Percentiles rank a stretch among this genome's conserved stretches.
These are phyloP conservation scores for Piaya cayana DNA, from an alignment of 2,113 vertebrate genomes.

Conservation along the genomic window DNA sequence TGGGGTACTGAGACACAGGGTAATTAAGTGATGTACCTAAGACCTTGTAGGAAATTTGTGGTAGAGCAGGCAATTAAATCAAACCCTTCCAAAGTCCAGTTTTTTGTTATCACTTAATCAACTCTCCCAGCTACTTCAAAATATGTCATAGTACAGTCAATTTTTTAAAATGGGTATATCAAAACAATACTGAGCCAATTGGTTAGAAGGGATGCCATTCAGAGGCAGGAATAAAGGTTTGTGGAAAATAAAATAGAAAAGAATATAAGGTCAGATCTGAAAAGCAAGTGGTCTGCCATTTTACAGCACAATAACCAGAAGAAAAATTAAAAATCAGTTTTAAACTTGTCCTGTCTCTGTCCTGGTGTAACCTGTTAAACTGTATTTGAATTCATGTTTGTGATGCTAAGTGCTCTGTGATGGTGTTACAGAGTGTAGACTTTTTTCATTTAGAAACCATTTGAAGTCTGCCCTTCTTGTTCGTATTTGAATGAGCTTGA, in stretches of 20 bases:
- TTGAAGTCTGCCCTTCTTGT: neutral
- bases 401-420: neutral
- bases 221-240: neutral
- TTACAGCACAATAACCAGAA: neutral
- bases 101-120: neutral
- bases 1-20: neutral
- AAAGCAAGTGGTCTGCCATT: neutral
- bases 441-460: neutral
- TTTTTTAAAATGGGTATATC: neutral
- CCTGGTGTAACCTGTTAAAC: neutral
- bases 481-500: neutral
- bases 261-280: neutral
- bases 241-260: neutral
- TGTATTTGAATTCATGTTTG: neutral
- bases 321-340: neutral
- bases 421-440: neutral
- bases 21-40: neutral
- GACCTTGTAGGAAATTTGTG: neutral
- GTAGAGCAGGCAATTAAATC: neutral
- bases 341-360: neutral
- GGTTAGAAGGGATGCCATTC: neutral
- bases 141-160: neutral
- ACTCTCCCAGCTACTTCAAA: neutral
- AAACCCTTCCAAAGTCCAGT: neutral
- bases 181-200: neutral